Evolutionary conservation across 2,888 invertebrate genomes (phyloP), one percentile per base, ranked within the genome.

Genomic region (Notodonta dromedarius): DNA sequence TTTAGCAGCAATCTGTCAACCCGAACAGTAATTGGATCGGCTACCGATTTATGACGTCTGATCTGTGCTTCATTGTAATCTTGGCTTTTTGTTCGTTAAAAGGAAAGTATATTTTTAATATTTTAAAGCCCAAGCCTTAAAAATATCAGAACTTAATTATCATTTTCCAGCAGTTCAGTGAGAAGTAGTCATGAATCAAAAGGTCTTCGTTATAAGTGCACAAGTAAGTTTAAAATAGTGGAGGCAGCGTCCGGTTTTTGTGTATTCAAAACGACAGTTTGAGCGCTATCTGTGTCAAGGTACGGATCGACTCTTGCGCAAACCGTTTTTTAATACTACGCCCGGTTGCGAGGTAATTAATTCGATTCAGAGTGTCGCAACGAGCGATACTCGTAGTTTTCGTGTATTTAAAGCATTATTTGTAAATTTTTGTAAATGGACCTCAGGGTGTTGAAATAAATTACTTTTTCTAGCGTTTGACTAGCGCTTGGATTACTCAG

Each of bases 241-340:
- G 86, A 87, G 85, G 86, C 85, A 84, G 89, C 89, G 92, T 93
- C 93, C 91, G 92, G 92, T 93, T 93, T 92, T 93, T 93, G 91
- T 92, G 89, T 92, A 92, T 92, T 92, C 91, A 93, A 90, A 92
- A 92, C 92, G 92, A 91, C 93, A 93, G 88, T 91, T 91, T 86
- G 84, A 85, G 85, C 83, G 79, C 82, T 88, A 93, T 89, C 88
- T 90, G 90, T 93, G 93, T 93, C 93, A 93, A 93, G 93, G 93
- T 93, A 82, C 88, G 87, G 90, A 93, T 93, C 91, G 91, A 76
- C 88, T 87, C 83, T 93, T 93, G 91, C 93, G 92, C 89, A 93
- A 93, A 88, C 84, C 79, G 88, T 90, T 91, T 91, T 92, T 91
- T 91, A 88, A 91, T 91, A 89, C 92, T 83, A 85, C 90, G 90